Percentiles rank a stretch among this genome's conserved stretches.
phyloP scores from a whole-genome alignment of 2,113 vertebrate species.

The Cavia aperea region DNA sequence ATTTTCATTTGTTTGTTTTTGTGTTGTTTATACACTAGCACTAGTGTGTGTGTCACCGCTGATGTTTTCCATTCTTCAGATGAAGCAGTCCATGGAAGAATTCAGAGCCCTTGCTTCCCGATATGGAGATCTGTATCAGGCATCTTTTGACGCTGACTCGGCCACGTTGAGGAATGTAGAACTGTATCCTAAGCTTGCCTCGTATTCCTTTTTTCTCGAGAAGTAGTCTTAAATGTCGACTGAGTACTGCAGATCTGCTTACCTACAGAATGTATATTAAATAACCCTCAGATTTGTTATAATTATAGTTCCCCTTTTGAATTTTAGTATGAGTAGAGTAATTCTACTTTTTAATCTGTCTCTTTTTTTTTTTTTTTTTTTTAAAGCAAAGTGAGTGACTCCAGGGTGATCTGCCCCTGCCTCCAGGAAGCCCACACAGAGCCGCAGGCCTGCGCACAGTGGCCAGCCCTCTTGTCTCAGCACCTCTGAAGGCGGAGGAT shows the following conservation, averaged over 20 bases:
- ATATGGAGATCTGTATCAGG: conserved; percentile 95
- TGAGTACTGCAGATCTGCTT: neutral
- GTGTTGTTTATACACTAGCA: neutral
- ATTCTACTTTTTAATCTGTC: neutral
- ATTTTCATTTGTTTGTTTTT: neutral
- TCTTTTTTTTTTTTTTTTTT: neutral
- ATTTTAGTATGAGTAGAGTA: neutral
- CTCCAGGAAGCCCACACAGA: neutral
- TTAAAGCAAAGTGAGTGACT: neutral
- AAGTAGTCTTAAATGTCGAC: conserved; percentile 14
- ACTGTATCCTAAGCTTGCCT: conserved; percentile 85
- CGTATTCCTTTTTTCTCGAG: neutral
- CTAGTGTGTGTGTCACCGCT: neutral
- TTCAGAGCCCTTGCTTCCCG: conserved; percentile 88
- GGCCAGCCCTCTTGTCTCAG: neutral
- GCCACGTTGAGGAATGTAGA: conserved; percentile 94
- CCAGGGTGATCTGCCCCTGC: neutral
- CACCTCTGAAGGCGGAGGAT: neutral
- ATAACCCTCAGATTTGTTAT: conserved; percentile 15
- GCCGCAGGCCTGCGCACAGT: neutral
- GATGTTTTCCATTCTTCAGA: conserved; percentile 74
- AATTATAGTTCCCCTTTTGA: conserved; percentile 3
- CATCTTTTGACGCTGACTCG: conserved; percentile 96
- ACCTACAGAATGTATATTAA: conserved; percentile 1
- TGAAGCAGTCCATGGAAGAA: conserved; percentile 97